These are phyloP conservation scores for Tiphia femorata DNA, from an alignment of 2,888 invertebrate species.

Conservation along the genomic window DNA sequence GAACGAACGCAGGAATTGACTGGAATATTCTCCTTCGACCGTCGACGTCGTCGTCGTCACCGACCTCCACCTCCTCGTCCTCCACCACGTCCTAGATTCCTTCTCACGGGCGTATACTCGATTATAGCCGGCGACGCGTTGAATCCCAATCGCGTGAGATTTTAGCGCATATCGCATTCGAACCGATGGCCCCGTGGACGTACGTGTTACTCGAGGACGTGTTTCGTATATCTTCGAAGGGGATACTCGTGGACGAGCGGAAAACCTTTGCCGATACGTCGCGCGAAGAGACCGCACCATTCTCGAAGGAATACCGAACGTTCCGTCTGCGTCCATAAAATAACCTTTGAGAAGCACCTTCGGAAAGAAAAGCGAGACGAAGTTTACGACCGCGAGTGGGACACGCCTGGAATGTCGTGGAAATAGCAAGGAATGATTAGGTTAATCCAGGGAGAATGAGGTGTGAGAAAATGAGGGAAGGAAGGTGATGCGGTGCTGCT, in stretches of 20 bases:
- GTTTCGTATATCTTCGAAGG: conserved; percentile 39
- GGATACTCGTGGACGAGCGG: too few relatives aligned
- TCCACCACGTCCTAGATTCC: conserved; percentile 31
- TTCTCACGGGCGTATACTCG: conserved; percentile 38
- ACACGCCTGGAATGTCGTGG: too few relatives aligned
- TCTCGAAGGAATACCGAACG: too few relatives aligned
- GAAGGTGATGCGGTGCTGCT: not conserved
- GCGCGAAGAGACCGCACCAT: not conserved
- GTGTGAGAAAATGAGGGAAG: not conserved
- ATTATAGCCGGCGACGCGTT: conserved; percentile 46
- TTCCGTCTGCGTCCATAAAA: too few relatives aligned
- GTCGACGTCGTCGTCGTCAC: conserved; percentile 6
- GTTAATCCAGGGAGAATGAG: not conserved
- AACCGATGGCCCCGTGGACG: conserved; percentile 31
- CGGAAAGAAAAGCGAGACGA: too few relatives aligned
- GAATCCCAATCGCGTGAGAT: conserved; percentile 51
- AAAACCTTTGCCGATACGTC: too few relatives aligned
- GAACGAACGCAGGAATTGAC: conserved; percentile 14
- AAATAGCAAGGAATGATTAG: too few relatives aligned
- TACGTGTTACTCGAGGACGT: conserved; percentile 44
- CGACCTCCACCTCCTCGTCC: conserved; percentile 22
- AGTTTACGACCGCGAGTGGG: too few relatives aligned
- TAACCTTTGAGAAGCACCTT: too few relatives aligned
- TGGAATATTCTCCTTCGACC: conserved; percentile 22
- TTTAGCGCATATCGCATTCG: conserved; percentile 43